phyloP scores from a whole-genome alignment of 2,888 invertebrate genomes.

The Lutraria lutraria region DNA sequence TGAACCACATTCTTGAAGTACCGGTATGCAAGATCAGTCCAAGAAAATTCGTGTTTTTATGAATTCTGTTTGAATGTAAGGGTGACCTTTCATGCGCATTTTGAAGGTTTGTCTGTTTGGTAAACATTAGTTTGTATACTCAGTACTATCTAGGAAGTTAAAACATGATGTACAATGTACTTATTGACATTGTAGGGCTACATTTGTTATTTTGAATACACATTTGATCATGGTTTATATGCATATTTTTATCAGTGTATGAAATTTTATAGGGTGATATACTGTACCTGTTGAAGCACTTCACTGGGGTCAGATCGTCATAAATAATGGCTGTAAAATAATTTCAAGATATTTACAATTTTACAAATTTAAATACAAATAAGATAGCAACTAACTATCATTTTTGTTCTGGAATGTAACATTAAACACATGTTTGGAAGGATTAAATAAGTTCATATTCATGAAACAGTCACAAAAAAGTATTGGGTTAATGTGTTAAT shows the following conservation, averaged over 20 bases:
- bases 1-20: too few relatives aligned
- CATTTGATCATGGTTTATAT: neutral
- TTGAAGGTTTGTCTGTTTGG: neutral
- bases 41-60: neutral
- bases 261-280: neutral
- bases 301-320: neutral
- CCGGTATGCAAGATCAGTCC: too few relatives aligned
- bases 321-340: neutral
- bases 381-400: too few relatives aligned
- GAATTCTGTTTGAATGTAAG: neutral
- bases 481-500: too few relatives aligned
- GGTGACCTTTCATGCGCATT: neutral
- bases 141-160: neutral
- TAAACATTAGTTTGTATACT: neutral
- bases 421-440: too few relatives aligned
- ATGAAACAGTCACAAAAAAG: too few relatives aligned
- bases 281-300: neutral
- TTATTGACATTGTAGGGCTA: neutral
- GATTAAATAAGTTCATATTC: too few relatives aligned
- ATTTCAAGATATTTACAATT: neutral
- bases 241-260: neutral
- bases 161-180: neutral
- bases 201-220: neutral
- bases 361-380: too few relatives aligned
- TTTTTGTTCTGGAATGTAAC: too few relatives aligned